Evolutionary conservation across 2,888 invertebrate genomes (phyloP).

Genomic region (Athalia rosae): DNA sequence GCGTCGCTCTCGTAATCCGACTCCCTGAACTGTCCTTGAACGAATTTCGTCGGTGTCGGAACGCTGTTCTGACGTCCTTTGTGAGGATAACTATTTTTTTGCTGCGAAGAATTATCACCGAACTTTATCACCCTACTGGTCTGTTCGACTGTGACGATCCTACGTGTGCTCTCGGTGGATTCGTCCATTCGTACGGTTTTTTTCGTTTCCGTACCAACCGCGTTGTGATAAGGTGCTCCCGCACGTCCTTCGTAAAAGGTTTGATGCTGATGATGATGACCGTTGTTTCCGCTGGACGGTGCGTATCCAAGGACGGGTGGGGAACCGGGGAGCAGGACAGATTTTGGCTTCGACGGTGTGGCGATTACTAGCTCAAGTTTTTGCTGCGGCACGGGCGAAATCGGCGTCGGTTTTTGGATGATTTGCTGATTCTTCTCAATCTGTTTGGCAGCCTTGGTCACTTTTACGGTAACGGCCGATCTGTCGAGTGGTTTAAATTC

Average conservation of each 20-base stretch:
- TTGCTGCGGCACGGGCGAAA: constrained; percentile 38
- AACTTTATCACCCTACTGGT: constrained; percentile 82
- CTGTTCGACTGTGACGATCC: constrained; percentile 82
- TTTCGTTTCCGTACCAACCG: constrained; percentile 81
- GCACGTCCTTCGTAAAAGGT: constrained; percentile 77
- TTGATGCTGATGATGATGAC: constrained; percentile 71
- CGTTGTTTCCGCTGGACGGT: constrained; percentile 63
- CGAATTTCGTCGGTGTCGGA: constrained; percentile 80
- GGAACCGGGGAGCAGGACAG: constrained; percentile 76
- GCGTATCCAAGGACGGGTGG: constrained; percentile 78
- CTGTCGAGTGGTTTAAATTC: constrained; percentile 79
- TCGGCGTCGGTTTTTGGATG: constrained; percentile 57
- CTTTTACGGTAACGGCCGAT: constrained; percentile 61
- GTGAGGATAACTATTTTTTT: constrained; percentile 48
- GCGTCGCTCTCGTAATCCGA: constrained; percentile 84
- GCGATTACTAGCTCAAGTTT: constrained; percentile 37
- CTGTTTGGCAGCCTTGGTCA: constrained; percentile 48
- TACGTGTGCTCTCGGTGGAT: constrained; percentile 79
- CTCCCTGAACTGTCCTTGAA: constrained; percentile 80
- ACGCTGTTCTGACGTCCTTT: constrained; percentile 58
- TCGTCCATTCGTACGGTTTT: constrained; percentile 84
- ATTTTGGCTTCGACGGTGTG: constrained; percentile 63
- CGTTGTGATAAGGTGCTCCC: constrained; percentile 77
- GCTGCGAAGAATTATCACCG: constrained; percentile 71
- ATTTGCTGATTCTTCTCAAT: constrained; percentile 65